Evolutionary conservation across 2,113 vertebrate genomes (phyloP).

Genomic region (Tringa solitaria): DNA sequence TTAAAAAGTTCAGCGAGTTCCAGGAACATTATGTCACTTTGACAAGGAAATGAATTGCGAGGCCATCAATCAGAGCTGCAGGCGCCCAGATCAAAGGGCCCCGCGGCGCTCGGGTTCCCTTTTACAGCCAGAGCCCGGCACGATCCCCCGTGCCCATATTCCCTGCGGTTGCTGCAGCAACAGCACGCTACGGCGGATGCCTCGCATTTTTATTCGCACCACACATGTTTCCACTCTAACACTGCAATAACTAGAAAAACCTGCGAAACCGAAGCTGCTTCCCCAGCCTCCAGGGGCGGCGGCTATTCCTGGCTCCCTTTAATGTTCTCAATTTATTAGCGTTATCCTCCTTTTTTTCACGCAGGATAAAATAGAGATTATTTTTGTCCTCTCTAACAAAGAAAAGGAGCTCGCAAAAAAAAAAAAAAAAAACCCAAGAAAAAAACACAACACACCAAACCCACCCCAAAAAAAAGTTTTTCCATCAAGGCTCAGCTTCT

Average conservation of each 20-base stretch:
- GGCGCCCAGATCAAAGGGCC: constrained; percentile 77
- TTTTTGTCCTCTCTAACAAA: background rate
- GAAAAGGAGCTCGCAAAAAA: background rate
- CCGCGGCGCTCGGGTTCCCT: constrained; percentile 72
- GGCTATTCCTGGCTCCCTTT: constrained; percentile 27
- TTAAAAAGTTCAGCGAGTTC: constrained; percentile 51
- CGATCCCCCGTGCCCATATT: constrained; percentile 59
- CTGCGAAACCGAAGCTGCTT: constrained; percentile 39
- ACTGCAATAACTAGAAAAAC: constrained; percentile 55
- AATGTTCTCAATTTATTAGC: constrained; percentile 16
- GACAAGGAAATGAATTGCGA: constrained; percentile 78
- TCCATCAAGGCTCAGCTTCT: background rate
- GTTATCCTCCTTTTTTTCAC: background rate
- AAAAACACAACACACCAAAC: too few species aligned
- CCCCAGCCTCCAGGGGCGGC: background rate
- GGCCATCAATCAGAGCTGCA: constrained; percentile 77
- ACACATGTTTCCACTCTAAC: constrained; percentile 64
- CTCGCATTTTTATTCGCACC: constrained; percentile 28
- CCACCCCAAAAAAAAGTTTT: background rate
- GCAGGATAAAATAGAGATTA: background rate
- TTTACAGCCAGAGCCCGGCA: constrained; percentile 11
- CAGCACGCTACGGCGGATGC: constrained; percentile 66
- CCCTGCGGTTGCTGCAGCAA: constrained; percentile 72
- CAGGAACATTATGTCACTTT: constrained; percentile 79
- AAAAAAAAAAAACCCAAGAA: too few species aligned